phyloP scores from a whole-genome alignment of 2,888 invertebrate species.

The Rhagonycha lutea region DNA sequence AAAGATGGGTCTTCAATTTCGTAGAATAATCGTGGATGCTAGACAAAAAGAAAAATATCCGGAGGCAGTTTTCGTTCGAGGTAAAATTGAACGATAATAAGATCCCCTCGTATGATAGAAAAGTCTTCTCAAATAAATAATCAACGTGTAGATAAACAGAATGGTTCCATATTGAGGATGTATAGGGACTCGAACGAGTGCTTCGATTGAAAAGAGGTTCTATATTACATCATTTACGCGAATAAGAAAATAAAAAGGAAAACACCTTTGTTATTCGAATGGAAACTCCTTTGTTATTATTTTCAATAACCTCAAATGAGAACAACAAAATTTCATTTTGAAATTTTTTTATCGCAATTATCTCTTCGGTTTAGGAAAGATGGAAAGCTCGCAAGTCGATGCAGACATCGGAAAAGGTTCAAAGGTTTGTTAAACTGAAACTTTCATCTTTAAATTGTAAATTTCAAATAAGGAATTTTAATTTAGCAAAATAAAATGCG shows the following conservation, averaged over 20 bases:
- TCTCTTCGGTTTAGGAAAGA: not conserved
- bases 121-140: conserved; percentile 33
- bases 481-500: conserved; percentile 20
- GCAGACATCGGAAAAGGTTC: not conserved
- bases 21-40: conserved; percentile 7
- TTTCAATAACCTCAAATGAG: not conserved
- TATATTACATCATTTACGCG: conserved; percentile 23
- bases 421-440: conserved; percentile 1
- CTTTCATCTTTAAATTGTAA: conserved; percentile 6
- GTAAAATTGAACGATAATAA: conserved; percentile 27
- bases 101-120: conserved; percentile 30
- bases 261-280: not conserved
- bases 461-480: conserved; percentile 26
- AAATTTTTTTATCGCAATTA: not conserved
- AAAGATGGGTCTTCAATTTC: conserved; percentile 1
- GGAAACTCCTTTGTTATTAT: not conserved
- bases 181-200: conserved; percentile 25
- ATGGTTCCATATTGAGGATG: conserved; percentile 25
- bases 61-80: conserved; percentile 20
- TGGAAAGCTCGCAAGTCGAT: not conserved
- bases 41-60: conserved; percentile 21
- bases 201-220: conserved; percentile 25
- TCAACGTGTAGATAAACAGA: conserved; percentile 34
- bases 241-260: conserved; percentile 24
- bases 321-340: not conserved